Conservation (phyloP, 2,888 invertebrate species). For the Cephalotes varians region DNA sequence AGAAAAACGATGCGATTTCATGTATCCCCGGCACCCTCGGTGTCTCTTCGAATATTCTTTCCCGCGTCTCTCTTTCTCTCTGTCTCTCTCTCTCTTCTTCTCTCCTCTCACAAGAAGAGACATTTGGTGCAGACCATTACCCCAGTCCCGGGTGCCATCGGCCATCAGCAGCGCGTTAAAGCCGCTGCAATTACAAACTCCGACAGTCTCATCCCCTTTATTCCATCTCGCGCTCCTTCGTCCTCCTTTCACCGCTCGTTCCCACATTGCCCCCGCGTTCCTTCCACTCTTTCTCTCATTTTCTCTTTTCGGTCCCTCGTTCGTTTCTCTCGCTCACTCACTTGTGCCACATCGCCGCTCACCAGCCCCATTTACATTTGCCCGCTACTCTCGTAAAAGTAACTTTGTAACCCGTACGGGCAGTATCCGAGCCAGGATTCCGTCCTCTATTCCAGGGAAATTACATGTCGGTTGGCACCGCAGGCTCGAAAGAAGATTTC, state of each 20-base stretch:
- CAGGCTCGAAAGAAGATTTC: conserved; percentile 73
- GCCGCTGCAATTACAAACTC: conserved; percentile 84
- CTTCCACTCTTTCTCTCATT: conserved; percentile 61
- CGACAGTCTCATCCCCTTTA: conserved; percentile 77
- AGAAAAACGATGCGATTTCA: conserved; percentile 62
- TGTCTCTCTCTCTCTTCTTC: conserved; percentile 19
- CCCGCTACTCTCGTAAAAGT: conserved; percentile 81
- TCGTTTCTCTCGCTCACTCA: conserved; percentile 52
- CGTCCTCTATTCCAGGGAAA: conserved; percentile 75
- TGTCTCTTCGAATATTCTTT: conserved; percentile 68
- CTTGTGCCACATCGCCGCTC: conserved; percentile 39
- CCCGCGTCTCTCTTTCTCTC: conserved; percentile 60
- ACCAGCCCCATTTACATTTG: conserved; percentile 73
- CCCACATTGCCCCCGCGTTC: conserved; percentile 48
- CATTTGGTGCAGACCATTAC: conserved; percentile 83
- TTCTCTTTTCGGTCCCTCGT: conserved; percentile 46
- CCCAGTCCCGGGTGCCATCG: conserved; percentile 81
- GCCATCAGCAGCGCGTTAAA: conserved; percentile 84
- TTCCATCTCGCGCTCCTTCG: conserved; percentile 57
- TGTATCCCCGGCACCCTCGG: conserved; percentile 60
- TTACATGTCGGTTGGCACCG: conserved; percentile 75
- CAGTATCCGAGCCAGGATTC: conserved; percentile 70
- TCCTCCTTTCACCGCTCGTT: conserved; percentile 25
- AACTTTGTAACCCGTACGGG: conserved; percentile 79
- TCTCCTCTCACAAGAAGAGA: conserved; percentile 75